phyloP scores from a whole-genome alignment of 1,140 invertebrate species.

The Homarus americanus region DNA sequence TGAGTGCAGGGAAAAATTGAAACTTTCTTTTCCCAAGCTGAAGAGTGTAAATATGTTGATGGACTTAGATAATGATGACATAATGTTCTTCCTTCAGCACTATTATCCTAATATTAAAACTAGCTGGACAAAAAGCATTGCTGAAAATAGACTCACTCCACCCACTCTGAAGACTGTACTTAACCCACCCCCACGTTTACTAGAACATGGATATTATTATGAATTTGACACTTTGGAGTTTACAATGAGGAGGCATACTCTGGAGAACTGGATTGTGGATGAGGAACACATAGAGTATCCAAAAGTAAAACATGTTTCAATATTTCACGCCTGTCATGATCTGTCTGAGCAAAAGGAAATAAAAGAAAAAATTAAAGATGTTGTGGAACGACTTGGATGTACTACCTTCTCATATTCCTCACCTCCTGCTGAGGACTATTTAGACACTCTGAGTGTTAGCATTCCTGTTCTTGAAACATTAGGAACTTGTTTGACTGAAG shows the following conservation, averaged over 20 bases:
- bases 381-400: constrained; percentile 37
- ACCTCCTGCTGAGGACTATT: constrained; percentile 12
- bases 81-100: constrained; percentile 43
- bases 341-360: neutral
- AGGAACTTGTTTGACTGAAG: constrained; percentile 23
- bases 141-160: constrained; percentile 28
- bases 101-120: constrained; percentile 32
- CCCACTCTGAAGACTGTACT: constrained; percentile 8
- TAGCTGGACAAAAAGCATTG: constrained; percentile 20
- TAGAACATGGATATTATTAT: constrained; percentile 12
- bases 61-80: constrained; percentile 25
- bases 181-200: constrained; percentile 14
- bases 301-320: constrained; percentile 28
- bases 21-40: constrained; percentile 25
- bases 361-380: constrained; percentile 27
- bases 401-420: constrained; percentile 33
- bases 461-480: constrained; percentile 18
- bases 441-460: constrained; percentile 30
- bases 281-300: neutral
- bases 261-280: neutral
- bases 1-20: constrained; percentile 13
- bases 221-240: constrained; percentile 9
- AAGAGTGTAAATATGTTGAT: constrained; percentile 29
- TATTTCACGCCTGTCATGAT: constrained; percentile 9
- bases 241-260: constrained; percentile 17